Evolutionary conservation across 1,140 invertebrate species (phyloP).

Genomic region (Laodelphax striatellus): DNA sequence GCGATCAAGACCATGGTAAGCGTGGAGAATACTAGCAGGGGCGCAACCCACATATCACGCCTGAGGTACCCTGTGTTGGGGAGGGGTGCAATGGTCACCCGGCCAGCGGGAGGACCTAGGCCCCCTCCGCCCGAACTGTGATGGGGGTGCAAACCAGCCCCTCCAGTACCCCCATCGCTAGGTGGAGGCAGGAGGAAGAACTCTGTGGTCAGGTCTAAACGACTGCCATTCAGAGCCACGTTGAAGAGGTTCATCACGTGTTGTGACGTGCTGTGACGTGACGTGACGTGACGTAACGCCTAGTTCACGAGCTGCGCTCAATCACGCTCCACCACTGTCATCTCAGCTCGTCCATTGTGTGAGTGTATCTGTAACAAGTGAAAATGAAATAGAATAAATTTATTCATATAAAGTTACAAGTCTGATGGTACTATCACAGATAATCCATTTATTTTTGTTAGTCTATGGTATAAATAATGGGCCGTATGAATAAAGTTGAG

Average conservation of each 20-base stretch:
- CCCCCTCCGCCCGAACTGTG: constrained; percentile 1
- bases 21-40: constrained; percentile 24
- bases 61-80: constrained; percentile 16
- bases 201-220: constrained; percentile 23
- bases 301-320: too few relatives aligned
- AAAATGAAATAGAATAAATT: too few relatives aligned
- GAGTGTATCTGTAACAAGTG: too few relatives aligned
- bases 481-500: too few relatives aligned
- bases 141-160: constrained; percentile 7
- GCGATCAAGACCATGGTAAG: constrained; percentile 26
- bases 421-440: too few relatives aligned
- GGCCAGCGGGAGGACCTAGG: neutral
- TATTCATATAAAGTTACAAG: too few relatives aligned
- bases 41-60: constrained; percentile 24
- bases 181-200: constrained; percentile 22
- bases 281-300: too few relatives aligned
- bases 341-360: too few relatives aligned
- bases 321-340: too few relatives aligned
- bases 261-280: too few relatives aligned
- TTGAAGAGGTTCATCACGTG: constrained; percentile 9
- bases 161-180: neutral
- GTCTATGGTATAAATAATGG: too few relatives aligned
- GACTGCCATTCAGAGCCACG: constrained; percentile 8
- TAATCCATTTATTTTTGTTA: too few relatives aligned
- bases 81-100: constrained; percentile 5